phyloP scores from a whole-genome alignment of 1,140 invertebrate species.

The Thaumetopoea pityocampa region DNA sequence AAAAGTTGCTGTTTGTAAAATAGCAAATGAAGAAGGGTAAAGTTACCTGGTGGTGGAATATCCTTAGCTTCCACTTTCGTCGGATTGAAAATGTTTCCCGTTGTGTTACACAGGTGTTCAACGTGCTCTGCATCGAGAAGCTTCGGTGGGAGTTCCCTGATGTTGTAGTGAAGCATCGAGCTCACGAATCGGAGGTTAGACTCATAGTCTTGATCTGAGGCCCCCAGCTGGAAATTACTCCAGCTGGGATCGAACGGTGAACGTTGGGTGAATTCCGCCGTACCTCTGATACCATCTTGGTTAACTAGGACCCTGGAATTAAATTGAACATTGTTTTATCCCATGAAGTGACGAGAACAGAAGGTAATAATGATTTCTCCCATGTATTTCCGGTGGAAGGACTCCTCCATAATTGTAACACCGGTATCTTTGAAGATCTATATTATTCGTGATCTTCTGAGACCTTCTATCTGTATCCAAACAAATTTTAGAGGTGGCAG shows the following conservation, averaged over 20 bases:
- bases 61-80: constrained; percentile 74
- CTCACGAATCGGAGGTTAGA: constrained; percentile 79
- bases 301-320: constrained; percentile 83
- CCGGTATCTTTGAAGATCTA: too few relatives aligned
- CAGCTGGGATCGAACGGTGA: constrained; percentile 91
- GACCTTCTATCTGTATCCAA: too few relatives aligned
- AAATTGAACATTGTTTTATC: background rate
- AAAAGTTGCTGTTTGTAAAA: background rate
- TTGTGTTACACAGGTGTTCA: constrained; percentile 78
- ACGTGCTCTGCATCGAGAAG: constrained; percentile 70
- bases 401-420: too few relatives aligned
- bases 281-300: constrained; percentile 87
- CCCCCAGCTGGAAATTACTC: constrained; percentile 84
- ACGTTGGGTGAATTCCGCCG: constrained; percentile 87
- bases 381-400: too few relatives aligned
- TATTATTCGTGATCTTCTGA: too few relatives aligned
- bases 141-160: constrained; percentile 82
- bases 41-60: constrained; percentile 80
- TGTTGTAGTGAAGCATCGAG: constrained; percentile 78
- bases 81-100: constrained; percentile 84
- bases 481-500: too few relatives aligned
- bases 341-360: too few relatives aligned
- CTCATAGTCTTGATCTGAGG: constrained; percentile 78
- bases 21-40: constrained; percentile 1
- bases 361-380: too few relatives aligned